Evolutionary conservation across 2,888 invertebrate species (phyloP).

Genomic region (Spilosoma lubricipeda): DNA sequence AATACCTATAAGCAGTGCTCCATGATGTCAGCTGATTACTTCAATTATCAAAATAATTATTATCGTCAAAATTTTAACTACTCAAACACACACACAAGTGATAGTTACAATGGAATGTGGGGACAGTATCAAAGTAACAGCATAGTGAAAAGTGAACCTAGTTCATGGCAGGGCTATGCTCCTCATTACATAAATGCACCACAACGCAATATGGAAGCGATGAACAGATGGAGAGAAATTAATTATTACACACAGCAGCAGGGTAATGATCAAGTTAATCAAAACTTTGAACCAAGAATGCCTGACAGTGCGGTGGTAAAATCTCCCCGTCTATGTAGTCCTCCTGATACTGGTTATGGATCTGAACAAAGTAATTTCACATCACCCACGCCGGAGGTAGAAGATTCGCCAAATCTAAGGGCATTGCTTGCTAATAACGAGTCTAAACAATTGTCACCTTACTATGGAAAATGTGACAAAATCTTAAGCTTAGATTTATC

Average conservation of each 20-base stretch:
- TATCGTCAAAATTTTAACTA: conserved; percentile 68
- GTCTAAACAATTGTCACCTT: conserved; percentile 64
- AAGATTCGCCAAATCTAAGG: conserved; percentile 86
- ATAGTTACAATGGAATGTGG: conserved; percentile 61
- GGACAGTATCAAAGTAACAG: conserved; percentile 56
- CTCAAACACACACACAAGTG: conserved; percentile 55
- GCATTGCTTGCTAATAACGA: conserved; percentile 82
- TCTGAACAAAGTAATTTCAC: conserved; percentile 75
- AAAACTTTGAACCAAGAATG: conserved; percentile 53
- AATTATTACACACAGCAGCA: conserved; percentile 72
- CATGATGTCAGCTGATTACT: conserved; percentile 58
- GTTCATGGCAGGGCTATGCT: conserved; percentile 70
- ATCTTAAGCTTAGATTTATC: conserved; percentile 66
- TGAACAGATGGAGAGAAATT: conserved; percentile 76
- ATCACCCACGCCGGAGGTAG: conserved; percentile 64
- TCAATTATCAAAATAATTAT: conserved; percentile 69
- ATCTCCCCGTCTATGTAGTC: conserved; percentile 75
- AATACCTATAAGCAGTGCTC: conserved; percentile 68
- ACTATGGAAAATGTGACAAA: conserved; percentile 68
- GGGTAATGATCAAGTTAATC: conserved; percentile 34
- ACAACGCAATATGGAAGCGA: conserved; percentile 67
- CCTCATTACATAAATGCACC: conserved; percentile 57
- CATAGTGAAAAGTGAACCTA: conserved; percentile 73
- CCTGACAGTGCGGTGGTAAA: conserved; percentile 70
- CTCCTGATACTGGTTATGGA: conserved; percentile 74